A percentile compares a stretch with the other conserved stretches of the same genome.
These are phyloP conservation scores for Lichenostomus cassidix DNA, from an alignment of 2,113 vertebrate genomes.

Conservation along the genomic window DNA sequence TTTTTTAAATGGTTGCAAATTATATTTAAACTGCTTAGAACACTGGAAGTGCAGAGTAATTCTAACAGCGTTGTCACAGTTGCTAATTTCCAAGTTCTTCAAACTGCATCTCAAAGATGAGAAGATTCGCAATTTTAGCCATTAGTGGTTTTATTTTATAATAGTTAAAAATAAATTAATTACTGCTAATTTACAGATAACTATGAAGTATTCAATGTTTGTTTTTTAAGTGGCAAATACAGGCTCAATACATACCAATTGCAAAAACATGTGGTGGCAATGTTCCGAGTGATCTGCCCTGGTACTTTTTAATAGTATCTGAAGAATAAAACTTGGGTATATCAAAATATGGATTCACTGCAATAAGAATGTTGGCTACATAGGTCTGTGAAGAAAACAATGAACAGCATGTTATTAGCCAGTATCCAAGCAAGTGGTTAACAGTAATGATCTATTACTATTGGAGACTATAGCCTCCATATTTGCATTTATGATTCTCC, in stretches of 20 bases:
- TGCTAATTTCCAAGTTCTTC: not conserved
- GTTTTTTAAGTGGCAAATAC: not conserved
- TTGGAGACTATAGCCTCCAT: not conserved
- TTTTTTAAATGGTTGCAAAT: not conserved
- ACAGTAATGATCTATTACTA: not conserved
- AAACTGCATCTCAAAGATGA: not conserved
- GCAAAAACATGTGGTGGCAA: conserved; percentile 95
- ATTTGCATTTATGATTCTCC: not conserved
- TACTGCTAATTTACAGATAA: not conserved
- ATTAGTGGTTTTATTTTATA: not conserved
- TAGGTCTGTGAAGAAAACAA: conserved; percentile 84
- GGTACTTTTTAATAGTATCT: conserved; percentile 88
- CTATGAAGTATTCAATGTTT: not conserved
- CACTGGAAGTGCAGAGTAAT: not conserved
- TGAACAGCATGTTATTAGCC: not conserved
- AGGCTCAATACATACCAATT: conserved; percentile 80
- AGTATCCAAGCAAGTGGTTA: not conserved
- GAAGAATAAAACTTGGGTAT: conserved; percentile 91
- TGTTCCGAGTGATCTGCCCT: conserved; percentile 90
- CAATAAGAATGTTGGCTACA: conserved; percentile 97
- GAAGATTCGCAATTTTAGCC: not conserved
- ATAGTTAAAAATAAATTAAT: not conserved
- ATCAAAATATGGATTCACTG: conserved; percentile 96
- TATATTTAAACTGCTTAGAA: not conserved
- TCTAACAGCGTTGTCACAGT: not conserved